Evolutionary conservation across 1,140 invertebrate species (phyloP), one percentile per base, ranked within the genome.

Genomic region (Yoshiicerus persimilis): DNA sequence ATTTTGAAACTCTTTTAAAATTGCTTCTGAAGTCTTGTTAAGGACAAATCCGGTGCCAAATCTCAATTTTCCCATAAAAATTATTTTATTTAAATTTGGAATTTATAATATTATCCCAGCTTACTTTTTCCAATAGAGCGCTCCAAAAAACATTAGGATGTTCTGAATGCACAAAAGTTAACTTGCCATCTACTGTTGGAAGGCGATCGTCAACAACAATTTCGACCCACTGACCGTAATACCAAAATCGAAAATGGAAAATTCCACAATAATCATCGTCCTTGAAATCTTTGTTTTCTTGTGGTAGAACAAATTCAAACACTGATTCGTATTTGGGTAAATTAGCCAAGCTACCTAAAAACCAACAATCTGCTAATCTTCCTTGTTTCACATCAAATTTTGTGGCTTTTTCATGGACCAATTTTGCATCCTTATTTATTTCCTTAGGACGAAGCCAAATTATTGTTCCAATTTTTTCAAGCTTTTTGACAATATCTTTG

Each of bases 181-280:
- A 92, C 90, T 94, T 93, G 25, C 93, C 94, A 89, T 94, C 93
- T 89, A 94, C 93, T 9, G 94, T 95, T 20, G 96, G 96, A 84
- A 96, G 92, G 6, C 95, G 92, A 92, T 97, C 96, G 92, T 96
- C 96, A 77, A 96, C 94, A 5, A 94, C 93, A 41, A 96, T 94
- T 91, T 96, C 95, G 84, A 95, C 93, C 96, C 95, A 96, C 86
- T 93, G 90, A 11, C 95, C 95, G 91, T 95, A 96, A 90, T 95
- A 93, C 95, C 95, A 96, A 91, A 96, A 94, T 20, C 93, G 91
- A 89, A 93, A 93, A 86, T 93, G 92, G 89, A 93, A 93, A 23
- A 93, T 92, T 27, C 93, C 94, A n/a, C 93, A 93, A 89, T 94
- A 94, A 38, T 94, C 92, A 84, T 94, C 92, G 80, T 92, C 92